A percentile compares a stretch with the other conserved stretches of the same genome.
Evolutionary conservation across 1,140 invertebrate genomes (phyloP).

Genomic region (Bombus soroeensis): DNA sequence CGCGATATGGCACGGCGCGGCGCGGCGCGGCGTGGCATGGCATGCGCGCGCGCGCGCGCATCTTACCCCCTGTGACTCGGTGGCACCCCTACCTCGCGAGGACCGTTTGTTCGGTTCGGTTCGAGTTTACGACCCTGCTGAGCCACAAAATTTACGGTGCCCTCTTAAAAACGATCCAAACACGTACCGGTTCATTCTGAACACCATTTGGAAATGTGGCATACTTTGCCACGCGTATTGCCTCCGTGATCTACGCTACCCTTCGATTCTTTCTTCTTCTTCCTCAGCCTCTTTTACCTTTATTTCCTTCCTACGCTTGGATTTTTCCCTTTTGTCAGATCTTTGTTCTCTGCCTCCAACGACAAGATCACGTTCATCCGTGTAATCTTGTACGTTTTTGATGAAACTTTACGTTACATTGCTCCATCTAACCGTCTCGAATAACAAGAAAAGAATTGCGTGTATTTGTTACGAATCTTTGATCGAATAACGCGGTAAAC

Average conservation of each 20-base stretch:
- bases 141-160: conserved; percentile 62
- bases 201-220: background rate
- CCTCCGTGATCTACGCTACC: background rate
- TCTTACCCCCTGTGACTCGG: conserved; percentile 22
- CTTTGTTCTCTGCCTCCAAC: background rate
- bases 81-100: conserved; percentile 42
- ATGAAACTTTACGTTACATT: background rate
- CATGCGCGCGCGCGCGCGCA: conserved; percentile 19
- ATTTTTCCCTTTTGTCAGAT: background rate
- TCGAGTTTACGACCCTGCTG: conserved; percentile 56
- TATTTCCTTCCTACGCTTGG: background rate
- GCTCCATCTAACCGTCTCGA: too few relatives aligned
- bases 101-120: conserved; percentile 50
- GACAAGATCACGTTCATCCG: background rate
- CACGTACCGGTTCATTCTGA: conserved; percentile 44
- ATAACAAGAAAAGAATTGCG: too few relatives aligned
- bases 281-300: too few relatives aligned
- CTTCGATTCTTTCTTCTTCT: background rate
- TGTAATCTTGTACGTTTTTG: background rate
- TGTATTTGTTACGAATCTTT: too few relatives aligned
- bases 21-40: background rate
- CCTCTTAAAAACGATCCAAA: conserved; percentile 60
- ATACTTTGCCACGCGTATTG: conserved; percentile 43
- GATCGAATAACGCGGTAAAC: too few relatives aligned
- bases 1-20: background rate